A percentile compares a stretch with the other conserved stretches of the same genome.
These are phyloP conservation scores for Hylia prasina DNA, from an alignment of 2,113 vertebrate species.

Conservation along the genomic window DNA sequence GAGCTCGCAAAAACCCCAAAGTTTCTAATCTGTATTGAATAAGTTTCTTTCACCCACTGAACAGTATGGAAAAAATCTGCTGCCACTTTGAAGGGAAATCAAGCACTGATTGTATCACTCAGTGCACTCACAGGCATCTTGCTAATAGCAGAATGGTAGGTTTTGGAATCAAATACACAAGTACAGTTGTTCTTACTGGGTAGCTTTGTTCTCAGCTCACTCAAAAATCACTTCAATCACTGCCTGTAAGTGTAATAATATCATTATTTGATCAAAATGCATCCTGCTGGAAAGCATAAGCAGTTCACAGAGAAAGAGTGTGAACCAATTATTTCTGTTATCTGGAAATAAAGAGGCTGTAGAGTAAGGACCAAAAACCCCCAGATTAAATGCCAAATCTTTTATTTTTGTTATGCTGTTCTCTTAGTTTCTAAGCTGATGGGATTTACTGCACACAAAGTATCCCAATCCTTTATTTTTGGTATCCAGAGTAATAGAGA, in stretches of 20 bases:
- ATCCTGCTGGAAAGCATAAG: conserved; percentile 37
- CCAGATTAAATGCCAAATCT: neutral
- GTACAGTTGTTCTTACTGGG: neutral
- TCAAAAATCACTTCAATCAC: conserved; percentile 63
- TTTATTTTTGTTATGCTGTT: neutral
- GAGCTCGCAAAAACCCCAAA: neutral
- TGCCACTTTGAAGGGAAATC: neutral
- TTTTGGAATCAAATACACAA: conserved; percentile 35
- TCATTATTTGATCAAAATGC: conserved; percentile 21
- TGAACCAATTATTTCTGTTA: conserved; percentile 57
- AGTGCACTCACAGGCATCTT: neutral
- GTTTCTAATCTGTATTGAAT: neutral
- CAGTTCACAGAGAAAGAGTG: conserved; percentile 33
- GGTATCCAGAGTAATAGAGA: neutral
- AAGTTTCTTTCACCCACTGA: neutral
- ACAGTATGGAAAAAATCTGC: neutral
- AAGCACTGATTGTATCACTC: neutral
- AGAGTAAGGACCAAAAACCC: neutral
- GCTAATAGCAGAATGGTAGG: neutral
- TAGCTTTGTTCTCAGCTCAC: conserved; percentile 41
- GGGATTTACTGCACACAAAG: neutral
- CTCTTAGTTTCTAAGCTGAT: neutral
- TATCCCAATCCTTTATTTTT: neutral
- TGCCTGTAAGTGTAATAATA: conserved; percentile 23
- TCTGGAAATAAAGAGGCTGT: conserved; percentile 38